These are phyloP conservation scores for Nansenia antarctica DNA, from an alignment of 2,113 vertebrate genomes.

Conservation along the genomic window DNA sequence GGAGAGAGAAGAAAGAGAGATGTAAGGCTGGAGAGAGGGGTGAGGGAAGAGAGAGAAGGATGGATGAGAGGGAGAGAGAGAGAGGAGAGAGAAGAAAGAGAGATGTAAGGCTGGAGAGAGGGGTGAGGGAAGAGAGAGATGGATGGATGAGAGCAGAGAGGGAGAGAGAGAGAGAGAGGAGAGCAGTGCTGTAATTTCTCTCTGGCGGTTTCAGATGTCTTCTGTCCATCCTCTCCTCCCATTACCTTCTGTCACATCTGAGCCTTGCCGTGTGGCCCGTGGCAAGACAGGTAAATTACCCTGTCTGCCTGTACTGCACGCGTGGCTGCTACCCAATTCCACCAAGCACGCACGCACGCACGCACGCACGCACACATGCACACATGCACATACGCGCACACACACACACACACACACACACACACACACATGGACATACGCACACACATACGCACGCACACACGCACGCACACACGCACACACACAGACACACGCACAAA, in stretches of 20 bases:
- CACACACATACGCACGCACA: neutral
- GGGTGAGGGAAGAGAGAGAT: neutral
- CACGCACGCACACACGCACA: slow-evolving; percentile 19
- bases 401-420: too few species aligned
- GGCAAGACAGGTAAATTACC: neutral
- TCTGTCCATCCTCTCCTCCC: neutral
- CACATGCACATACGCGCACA: too few species aligned
- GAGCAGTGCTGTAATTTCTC: slow-evolving; percentile 3
- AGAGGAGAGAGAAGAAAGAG: neutral
- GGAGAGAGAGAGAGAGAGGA: neutral
- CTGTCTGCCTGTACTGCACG: neutral
- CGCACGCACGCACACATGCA: slow-evolving; percentile 18
- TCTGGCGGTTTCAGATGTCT: neutral
- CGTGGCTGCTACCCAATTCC: slow-evolving; percentile 2
- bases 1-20: neutral
- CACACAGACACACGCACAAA: too few species aligned
- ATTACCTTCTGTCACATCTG: neutral
- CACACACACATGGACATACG: neutral
- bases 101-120: neutral
- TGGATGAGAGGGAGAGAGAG: neutral
- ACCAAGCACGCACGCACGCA: neutral
- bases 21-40: neutral
- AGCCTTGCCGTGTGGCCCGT: neutral
- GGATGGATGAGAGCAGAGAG: neutral
- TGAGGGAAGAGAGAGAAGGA: neutral